Percentiles rank a stretch among this genome's conserved stretches.
Conservation (phyloP, 64 coral and sea anemone genomes). For the Astreopora myriophthalma region DNA sequence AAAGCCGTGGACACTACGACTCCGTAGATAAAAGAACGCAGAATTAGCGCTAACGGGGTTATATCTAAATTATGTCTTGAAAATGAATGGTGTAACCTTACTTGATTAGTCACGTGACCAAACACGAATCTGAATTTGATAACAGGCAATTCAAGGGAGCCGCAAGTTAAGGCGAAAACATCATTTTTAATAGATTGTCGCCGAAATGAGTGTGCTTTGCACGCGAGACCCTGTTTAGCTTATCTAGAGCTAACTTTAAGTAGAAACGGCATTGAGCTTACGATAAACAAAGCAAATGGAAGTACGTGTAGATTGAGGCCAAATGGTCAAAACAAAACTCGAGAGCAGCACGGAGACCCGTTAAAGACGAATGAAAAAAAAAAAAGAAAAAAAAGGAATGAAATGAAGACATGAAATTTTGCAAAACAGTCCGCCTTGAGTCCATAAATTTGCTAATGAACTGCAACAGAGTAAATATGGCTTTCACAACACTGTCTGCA, state of each 20-base stretch:
- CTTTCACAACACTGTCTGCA: neutral
- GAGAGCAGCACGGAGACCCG: neutral
- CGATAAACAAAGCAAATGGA: slow-evolving; percentile 12
- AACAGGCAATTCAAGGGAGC: neutral
- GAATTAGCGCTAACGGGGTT: neutral
- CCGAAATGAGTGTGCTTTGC: neutral
- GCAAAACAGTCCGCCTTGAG: neutral
- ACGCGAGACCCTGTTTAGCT: neutral
- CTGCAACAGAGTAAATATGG: neutral
- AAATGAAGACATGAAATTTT: neutral
- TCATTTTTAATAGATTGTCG: neutral
- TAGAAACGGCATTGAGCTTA: neutral
- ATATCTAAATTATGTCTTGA: slow-evolving; percentile 18
- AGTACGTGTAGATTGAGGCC: neutral
- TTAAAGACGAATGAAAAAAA: neutral
- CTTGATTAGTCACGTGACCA: slow-evolving; percentile 15
- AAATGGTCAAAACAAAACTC: slow-evolving; percentile 7
- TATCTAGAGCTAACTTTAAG: neutral
- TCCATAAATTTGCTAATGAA: neutral
- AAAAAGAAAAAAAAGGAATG: neutral
- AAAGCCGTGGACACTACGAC: neutral
- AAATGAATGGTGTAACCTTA: neutral
- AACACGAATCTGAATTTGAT: neutral
- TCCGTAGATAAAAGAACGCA: neutral
- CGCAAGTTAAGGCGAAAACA: neutral